Evolutionary conservation across 2,888 invertebrate species (phyloP), one percentile per base, ranked within the genome.

Genomic region (Temnothorax unifasciatus): DNA sequence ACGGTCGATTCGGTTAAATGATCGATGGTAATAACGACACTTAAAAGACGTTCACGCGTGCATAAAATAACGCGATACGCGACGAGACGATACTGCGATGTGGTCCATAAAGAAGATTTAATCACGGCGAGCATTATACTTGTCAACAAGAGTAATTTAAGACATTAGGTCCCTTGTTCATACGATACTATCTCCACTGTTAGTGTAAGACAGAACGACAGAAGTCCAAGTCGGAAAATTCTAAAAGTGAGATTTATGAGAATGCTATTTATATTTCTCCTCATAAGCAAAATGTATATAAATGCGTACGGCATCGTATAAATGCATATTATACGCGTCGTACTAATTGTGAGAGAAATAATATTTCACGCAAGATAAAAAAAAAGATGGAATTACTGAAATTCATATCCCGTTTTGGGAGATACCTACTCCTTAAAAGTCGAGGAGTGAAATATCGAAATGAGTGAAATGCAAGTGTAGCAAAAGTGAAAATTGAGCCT

Each of bases 1-100:
- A 89, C 84, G 92, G 90, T 93, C 92, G 91, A 91, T 92, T 91
- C 92, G 90, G 91, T 92, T 89, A 88, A 89, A 83, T 86, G 90
- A 91, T 92, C 92, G 92, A 92, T 93, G 89, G 81, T 63, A 47
- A 21, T 59, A 57, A 18, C 9, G 59, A 9, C 83, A 69, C 41
- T 50, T 54, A 15, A 83, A 13, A 83, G 74, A 69, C 83, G 66
- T n/a, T 44, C 21, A 69, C 41, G 25, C 68, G 29, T 44, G 68
- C 54, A 69, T 79, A 69, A 69, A 79, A 57, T 18, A 57, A 44
- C 47, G 44, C 54, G 41, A 52, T 76, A 25, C 13, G 59, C 59
- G 29, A 34, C 34, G 34, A 34, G 5, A 15, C 47, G 47, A 71
- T 34, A 13, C 21, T 59, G 59, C 44, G 25, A 21, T 25, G 44